Evolutionary conservation across 1,140 invertebrate genomes (phyloP), one percentile per base, ranked within the genome.

Genomic region (Papilio polyxenes): DNA sequence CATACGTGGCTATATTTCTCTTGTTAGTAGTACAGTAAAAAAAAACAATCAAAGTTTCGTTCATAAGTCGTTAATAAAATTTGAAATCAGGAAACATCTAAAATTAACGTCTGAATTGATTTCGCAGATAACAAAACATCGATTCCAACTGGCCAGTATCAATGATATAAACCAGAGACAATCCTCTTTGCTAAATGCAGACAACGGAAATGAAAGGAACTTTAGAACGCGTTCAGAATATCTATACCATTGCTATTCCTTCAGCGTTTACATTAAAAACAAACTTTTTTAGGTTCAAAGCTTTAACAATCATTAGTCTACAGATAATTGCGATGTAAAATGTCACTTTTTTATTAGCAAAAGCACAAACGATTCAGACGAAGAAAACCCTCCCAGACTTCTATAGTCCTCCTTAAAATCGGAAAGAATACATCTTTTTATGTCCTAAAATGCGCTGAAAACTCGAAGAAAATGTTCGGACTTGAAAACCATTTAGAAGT

Each of bases 401-500:
- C 75, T 77, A 31, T 31, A 56, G 75, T 77, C 48, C 74, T 23
- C 74, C 75, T 20, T 53, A 49, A 77, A 72, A 77, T 77, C 75
- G 49, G 75, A 31, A 49, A 77, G 75, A 77, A 77, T 77, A 77
- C 49, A 56, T 77, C 75, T 77, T 77, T 77, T 77, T 77, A 77
- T 77, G 75, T 53, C 75, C 75, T 77, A 77, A 77, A 77, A 77
- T 53, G 23, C 49, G 20, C n/a, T 77, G 75, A 53, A 77, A 77
- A 77, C 75, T 56, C 49, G 75, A 77, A 77, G 75, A 49, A 77
- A 77, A 77, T 53, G 75, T 77, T 77, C 75, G 75, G 75, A 77
- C 75, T 77, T 53, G 75, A 77, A 77, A 77, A 77, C 75, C 75
- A 53, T 77, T 77, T 77, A 77, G 53, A 77, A 77, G 75, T 53